These are phyloP conservation scores for Zaprionus kolodkinae DNA, from an alignment of 1,140 invertebrate species.

Conservation along the genomic window DNA sequence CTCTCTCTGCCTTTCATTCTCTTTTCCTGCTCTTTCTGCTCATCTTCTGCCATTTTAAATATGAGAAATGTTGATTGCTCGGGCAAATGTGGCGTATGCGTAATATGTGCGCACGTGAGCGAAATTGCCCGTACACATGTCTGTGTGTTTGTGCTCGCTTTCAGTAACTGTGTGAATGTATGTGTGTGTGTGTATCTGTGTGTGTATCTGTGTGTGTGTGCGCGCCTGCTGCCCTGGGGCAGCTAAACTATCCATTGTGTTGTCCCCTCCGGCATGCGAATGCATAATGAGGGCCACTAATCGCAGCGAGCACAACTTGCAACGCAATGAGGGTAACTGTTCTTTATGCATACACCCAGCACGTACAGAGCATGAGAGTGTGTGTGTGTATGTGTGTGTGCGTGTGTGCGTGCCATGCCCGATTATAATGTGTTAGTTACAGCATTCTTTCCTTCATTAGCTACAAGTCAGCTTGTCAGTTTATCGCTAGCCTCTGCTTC, in stretches of 20 bases:
- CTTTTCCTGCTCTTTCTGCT: background rate
- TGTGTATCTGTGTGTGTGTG: conserved; percentile 10
- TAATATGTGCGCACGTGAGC: conserved; percentile 44
- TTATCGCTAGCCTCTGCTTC: background rate
- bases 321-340: conserved; percentile 44
- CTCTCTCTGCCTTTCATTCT: background rate
- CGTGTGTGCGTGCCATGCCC: background rate
- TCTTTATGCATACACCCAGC: conserved; percentile 20
- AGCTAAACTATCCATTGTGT: conserved; percentile 41
- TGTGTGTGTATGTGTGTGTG: background rate
- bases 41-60: conserved; percentile 52
- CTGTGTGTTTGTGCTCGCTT: no score
- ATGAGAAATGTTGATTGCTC: conserved; percentile 59
- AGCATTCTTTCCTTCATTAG: conserved; percentile 22
- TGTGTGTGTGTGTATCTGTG: background rate
- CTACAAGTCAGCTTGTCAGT: background rate
- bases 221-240: conserved; percentile 25
- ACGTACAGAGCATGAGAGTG: background rate
- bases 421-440: conserved; percentile 6
- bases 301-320: conserved; percentile 36
- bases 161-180: no score
- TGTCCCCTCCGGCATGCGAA: conserved; percentile 27
- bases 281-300: conserved; percentile 47
- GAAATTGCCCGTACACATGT: background rate
- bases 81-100: conserved; percentile 56